Conservation (phyloP, 2,113 vertebrate genomes). For the Gobio gobio region DNA sequence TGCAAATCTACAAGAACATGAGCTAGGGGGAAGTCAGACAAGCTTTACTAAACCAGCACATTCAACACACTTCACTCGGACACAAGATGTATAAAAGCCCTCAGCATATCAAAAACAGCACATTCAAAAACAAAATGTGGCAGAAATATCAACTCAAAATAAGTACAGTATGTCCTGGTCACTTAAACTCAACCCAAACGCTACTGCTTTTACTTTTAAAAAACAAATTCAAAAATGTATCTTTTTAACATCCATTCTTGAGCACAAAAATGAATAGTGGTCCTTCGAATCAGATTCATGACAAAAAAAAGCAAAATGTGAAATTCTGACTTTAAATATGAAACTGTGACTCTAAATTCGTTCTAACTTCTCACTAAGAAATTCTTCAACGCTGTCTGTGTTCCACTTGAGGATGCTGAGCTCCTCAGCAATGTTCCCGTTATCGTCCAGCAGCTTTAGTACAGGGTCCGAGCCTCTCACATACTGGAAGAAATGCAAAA, state of each 20-base stretch:
- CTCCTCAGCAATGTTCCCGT: constrained; percentile 97
- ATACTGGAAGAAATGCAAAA: constrained; percentile 76
- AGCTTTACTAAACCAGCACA: constrained; percentile 38
- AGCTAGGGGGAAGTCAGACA: constrained; percentile 44
- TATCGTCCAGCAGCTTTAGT: constrained; percentile 97
- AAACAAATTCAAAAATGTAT: background rate
- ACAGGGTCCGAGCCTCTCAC: constrained; percentile 97
- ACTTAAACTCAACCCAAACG: background rate
- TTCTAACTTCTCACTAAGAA: constrained; percentile 94
- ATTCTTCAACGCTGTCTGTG: constrained; percentile 98
- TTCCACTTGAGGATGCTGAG: constrained; percentile 99
- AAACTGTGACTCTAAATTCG: constrained; percentile 76
- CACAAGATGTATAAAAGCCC: constrained; percentile 51
- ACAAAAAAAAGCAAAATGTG: background rate
- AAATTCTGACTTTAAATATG: background rate
- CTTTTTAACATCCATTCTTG: background rate
- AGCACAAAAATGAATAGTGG: background rate
- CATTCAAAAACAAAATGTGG: background rate
- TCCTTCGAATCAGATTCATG: background rate
- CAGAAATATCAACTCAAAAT: background rate
- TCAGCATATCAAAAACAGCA: constrained; percentile 53
- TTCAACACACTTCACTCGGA: constrained; percentile 47
- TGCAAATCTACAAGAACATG: constrained; percentile 68
- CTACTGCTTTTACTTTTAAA: background rate
- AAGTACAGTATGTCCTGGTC: background rate